These are phyloP conservation scores for Boleophthalmus pectinirostris DNA, from an alignment of 2,113 vertebrate species.

Conservation along the genomic window DNA sequence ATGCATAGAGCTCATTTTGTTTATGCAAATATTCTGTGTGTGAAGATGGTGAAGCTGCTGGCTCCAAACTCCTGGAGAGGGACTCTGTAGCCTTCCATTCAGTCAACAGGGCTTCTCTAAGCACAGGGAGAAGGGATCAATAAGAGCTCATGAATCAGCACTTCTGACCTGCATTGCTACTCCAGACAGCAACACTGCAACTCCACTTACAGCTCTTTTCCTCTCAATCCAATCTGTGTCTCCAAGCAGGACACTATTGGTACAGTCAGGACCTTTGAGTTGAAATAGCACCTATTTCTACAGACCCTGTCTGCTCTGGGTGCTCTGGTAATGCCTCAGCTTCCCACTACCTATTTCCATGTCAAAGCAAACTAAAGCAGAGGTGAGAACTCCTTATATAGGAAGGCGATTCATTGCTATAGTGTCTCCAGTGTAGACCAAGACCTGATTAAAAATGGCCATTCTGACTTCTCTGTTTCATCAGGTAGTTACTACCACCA, in stretches of 20 bases:
- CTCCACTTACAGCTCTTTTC: conserved; percentile 46
- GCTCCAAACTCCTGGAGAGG: conserved; percentile 46
- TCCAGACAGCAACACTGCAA: conserved; percentile 37
- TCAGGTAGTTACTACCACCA: conserved; percentile 70
- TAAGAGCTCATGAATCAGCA: conserved; percentile 72
- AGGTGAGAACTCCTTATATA: conserved; percentile 41
- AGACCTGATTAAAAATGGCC: conserved; percentile 19
- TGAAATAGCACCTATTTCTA: conserved; percentile 36
- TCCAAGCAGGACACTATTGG: conserved; percentile 36
- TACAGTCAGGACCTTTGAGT: conserved; percentile 26
- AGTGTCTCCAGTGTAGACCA: conserved; percentile 26
- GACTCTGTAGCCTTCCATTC: conserved; percentile 52
- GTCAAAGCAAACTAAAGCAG: conserved; percentile 38
- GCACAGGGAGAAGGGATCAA: conserved; percentile 69
- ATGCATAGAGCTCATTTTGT: conserved; percentile 28
- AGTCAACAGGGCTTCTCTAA: conserved; percentile 50
- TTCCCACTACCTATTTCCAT: conserved; percentile 28
- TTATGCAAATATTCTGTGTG: conserved; percentile 28
- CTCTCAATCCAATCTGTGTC: conserved; percentile 41
- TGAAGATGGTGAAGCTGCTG: conserved; percentile 36
- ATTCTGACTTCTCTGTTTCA: conserved; percentile 9
- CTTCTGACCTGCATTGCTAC: conserved; percentile 41
- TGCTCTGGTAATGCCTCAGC: conserved; percentile 35
- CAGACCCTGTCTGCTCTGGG: conserved; percentile 13
- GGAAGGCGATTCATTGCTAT: conserved; percentile 41